These are phyloP conservation scores for Tachina grossa DNA, from an alignment of 2,888 invertebrate species.

Conservation along the genomic window DNA sequence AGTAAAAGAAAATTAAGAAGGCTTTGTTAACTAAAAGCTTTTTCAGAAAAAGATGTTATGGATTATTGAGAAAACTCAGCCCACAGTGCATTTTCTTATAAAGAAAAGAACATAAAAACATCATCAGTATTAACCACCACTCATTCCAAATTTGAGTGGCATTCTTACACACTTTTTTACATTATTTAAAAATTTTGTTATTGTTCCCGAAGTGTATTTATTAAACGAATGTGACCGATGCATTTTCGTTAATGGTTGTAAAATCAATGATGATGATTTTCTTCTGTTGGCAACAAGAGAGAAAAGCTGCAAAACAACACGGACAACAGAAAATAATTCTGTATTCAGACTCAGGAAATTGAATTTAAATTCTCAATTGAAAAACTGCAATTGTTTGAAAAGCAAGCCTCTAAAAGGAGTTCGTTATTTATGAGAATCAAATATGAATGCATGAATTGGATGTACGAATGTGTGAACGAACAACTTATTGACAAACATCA, in stretches of 20 bases:
- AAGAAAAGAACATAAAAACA: conserved; percentile 7
- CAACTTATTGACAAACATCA: conserved; percentile 57
- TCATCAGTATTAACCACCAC: conserved; percentile 31
- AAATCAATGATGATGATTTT: conserved; percentile 65
- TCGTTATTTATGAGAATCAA: conserved; percentile 76
- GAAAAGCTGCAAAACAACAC: conserved; percentile 7
- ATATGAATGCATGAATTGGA: conserved; percentile 44
- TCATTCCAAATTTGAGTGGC: conserved; percentile 63
- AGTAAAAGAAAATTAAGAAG: no score
- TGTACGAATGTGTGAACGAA: conserved; percentile 36
- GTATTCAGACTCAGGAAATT: conserved; percentile 76
- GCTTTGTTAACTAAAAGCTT: no score
- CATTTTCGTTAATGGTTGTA: conserved; percentile 62
- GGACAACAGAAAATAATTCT: background rate
- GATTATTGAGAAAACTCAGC: background rate
- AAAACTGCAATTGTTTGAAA: conserved; percentile 72
- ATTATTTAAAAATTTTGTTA: conserved; percentile 25
- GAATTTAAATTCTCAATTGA: conserved; percentile 79
- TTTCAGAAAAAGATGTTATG: no score
- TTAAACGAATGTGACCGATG: conserved; percentile 36
- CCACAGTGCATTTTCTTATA: conserved; percentile 33
- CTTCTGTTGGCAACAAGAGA: conserved; percentile 19
- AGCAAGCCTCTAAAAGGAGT: conserved; percentile 77
- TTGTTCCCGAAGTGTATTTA: conserved; percentile 45
- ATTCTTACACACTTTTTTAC: conserved; percentile 69